These are phyloP conservation scores for Physocephala rufipes DNA, from an alignment of 2,888 invertebrate genomes.

Conservation along the genomic window DNA sequence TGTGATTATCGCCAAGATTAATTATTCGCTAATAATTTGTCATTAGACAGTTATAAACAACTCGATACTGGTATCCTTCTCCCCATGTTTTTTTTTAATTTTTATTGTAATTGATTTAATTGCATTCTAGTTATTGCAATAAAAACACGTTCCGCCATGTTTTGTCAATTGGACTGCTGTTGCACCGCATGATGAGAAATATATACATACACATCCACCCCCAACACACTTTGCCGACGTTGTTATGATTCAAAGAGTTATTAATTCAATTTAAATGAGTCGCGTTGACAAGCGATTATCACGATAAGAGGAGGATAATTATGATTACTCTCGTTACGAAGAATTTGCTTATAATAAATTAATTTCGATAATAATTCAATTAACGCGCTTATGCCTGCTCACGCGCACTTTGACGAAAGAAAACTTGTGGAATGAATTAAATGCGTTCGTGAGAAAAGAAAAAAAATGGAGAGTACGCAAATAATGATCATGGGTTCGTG, in stretches of 20 bases:
- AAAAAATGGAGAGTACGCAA: too few relatives aligned
- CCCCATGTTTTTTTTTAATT: neutral
- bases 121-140: slow-evolving; percentile 26
- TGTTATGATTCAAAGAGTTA: slow-evolving; percentile 17
- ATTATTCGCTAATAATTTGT: neutral
- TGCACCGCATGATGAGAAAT: too few relatives aligned
- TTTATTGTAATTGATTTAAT: slow-evolving; percentile 35
- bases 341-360: slow-evolving; percentile 4
- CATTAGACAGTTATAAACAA: neutral
- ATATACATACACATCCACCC: neutral
- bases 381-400: neutral
- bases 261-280: slow-evolving; percentile 36
- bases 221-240: too few relatives aligned
- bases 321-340: slow-evolving; percentile 3
- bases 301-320: neutral
- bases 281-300: slow-evolving; percentile 17
- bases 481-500: too few relatives aligned
- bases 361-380: slow-evolving; percentile 27
- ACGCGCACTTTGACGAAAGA: neutral
- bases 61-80: neutral
- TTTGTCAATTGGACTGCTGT: too few relatives aligned
- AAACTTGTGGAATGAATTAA: slow-evolving; percentile 2
- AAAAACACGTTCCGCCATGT: slow-evolving; percentile 25
- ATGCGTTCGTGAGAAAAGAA: too few relatives aligned
- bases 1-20: neutral